Evolutionary conservation across 2,113 vertebrate genomes (phyloP), one percentile per base, ranked within the genome.

Genomic region (Labeo catla): DNA sequence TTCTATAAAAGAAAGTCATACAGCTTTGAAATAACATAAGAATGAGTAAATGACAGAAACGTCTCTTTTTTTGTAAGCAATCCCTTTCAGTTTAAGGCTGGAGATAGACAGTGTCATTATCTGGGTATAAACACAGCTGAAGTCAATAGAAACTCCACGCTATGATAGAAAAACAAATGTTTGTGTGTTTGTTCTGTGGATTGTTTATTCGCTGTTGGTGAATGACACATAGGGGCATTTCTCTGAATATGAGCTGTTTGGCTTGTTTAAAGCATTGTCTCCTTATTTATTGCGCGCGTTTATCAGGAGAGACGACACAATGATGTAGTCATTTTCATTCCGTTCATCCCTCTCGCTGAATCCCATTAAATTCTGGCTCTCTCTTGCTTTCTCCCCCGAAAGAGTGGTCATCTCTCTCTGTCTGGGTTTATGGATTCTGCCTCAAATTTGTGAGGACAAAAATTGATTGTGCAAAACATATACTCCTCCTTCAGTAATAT

Each of bases 391-490:
- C 63, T 82, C 47, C 23, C 12, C 23, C 0, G 16, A 52, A 82
- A 82, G 63, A 49, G 47, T 68, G 80, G 63, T 21, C 80, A 70
- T 82, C 80, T 82, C 63, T 82, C 85, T 63, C 54, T 81, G 78
- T 72, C 76, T 57, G 63, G 59, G n/a, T 86, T 74, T 86, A 86
- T 86, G 43, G 85, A 86, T 86, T 76, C 68, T 81, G 78, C 78
- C 68, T 86, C 80, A 81, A 74, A 86, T 65, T 74, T 81, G 78
- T 73, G 66, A 52, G 63, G 47, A 70, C 63, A 82, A 81, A 81
- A 86, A 86, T 86, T 86, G 78, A 86, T 86, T 86, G 78, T 65
- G 54, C 78, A 76, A 81, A 81, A 86, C 82, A 86, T 82, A 74
- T 76, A 76, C 78, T 82, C 49, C 68, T 59, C 76, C 28, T 36